Conservation (phyloP, 1,140 invertebrate species). For the Delia radicum region DNA sequence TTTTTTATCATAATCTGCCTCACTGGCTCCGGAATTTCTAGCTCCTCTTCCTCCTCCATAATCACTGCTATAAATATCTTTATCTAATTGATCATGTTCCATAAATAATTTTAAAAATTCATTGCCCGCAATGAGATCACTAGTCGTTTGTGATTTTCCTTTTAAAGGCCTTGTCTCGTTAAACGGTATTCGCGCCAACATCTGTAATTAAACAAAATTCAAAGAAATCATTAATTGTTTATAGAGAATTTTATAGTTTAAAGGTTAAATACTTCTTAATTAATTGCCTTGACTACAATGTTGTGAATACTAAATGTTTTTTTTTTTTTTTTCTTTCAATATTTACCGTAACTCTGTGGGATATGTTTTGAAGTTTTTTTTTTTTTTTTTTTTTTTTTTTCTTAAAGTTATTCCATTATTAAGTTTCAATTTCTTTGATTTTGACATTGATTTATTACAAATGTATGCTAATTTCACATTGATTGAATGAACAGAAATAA, state of each 20-base stretch:
- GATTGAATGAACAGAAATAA: not conserved
- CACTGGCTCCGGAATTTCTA: not conserved
- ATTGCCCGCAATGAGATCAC: conserved; percentile 51
- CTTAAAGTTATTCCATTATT: not conserved
- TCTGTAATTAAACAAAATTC: conserved; percentile 11
- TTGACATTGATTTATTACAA: conserved; percentile 13
- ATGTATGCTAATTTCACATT: not conserved
- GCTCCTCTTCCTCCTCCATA: conserved; percentile 3
- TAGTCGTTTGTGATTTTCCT: not conserved
- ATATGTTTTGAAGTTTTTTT: not conserved
- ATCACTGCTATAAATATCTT: conserved; percentile 41
- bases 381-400: not conserved
- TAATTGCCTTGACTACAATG: not conserved
- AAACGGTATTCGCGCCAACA: conserved; percentile 26
- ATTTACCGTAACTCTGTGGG: not conserved
- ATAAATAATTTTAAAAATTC: conserved; percentile 53
- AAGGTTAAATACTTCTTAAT: conserved; percentile 9
- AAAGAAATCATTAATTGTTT: not conserved
- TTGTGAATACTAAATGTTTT: not conserved
- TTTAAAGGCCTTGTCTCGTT: conserved; percentile 15
- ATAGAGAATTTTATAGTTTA: not conserved
- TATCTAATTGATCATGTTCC: conserved; percentile 45
- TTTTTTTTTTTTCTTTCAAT: not conserved
- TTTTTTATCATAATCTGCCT: not conserved
- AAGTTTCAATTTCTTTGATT: not conserved